Conservation (phyloP, 2,797 vertebrate genomes). For the Darevskia nairensis region DNA sequence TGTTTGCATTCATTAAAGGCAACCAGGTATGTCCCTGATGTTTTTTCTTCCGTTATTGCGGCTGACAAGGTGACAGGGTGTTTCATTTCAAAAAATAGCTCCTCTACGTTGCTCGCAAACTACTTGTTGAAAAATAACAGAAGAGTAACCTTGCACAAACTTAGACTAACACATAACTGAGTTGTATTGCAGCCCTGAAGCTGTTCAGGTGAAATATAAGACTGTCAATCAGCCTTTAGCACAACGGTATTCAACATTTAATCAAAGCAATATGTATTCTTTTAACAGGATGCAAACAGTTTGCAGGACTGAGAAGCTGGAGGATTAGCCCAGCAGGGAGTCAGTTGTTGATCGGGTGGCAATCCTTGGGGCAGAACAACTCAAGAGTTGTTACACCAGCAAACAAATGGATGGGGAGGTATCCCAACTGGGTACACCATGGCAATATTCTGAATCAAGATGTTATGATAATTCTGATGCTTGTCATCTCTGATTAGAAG, state of each 20-base stretch:
- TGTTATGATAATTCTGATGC: too few relatives aligned
- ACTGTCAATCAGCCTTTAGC: background rate
- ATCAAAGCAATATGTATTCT: background rate
- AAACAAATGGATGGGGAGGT: too few relatives aligned
- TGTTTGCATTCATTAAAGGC: background rate
- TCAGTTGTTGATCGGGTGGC: background rate
- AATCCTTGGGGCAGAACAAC: too few relatives aligned
- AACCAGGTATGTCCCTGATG: background rate
- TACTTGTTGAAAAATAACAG: conserved; percentile 12
- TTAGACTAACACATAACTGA: conserved; percentile 27
- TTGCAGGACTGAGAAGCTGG: background rate
- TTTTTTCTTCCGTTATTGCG: too few relatives aligned
- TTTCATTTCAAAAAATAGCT: background rate
- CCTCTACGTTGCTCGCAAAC: background rate
- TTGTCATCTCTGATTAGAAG: too few relatives aligned
- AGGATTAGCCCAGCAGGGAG: background rate
- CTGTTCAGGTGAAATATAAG: conserved; percentile 10
- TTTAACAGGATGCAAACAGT: background rate
- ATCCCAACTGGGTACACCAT: too few relatives aligned
- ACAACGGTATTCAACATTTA: background rate
- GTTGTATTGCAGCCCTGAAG: conserved; percentile 20
- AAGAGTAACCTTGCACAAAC: background rate
- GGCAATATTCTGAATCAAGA: too few relatives aligned
- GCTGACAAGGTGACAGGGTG: too few relatives aligned
- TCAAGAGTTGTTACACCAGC: too few relatives aligned